Base-by-base conservation (phyloP, 2,888 invertebrate species). In the Ptilodon capucinus region DNA sequence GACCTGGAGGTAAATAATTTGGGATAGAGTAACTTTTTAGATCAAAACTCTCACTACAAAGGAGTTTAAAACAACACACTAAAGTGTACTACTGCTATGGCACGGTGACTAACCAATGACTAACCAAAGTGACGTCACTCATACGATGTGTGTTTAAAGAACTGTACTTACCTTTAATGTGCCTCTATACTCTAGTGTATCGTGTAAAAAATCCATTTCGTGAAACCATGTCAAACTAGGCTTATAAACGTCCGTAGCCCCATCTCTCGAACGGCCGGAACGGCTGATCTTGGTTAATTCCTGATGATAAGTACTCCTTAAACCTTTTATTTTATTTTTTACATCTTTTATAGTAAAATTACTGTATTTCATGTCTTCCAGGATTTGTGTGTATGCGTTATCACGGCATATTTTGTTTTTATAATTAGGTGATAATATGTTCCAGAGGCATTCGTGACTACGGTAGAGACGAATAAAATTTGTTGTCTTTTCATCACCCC, bases 391-490 rank as follows among this genome's bases (percentile, higher is more conserved):
- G 55, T 49, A 49, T 44, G 55, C 48, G 46, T 46, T 48, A 48
- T 7, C 43, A 48, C 53, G 53, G 35, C 44, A 48, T 55, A 46
- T 42, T 51, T 46, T 55, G 40, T 55, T 51, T 54, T 51, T 54
- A 32, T 55, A 55, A 56, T 48, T 45, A 35, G 49, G 23, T 45
- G 44, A 47, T 46, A 40, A 38, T 42, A 48, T 46, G 38, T 52
- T 56, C 52, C 50, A 52, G 41, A 53, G 48, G 48, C 46, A 51
- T 51, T 52, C 52, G 45, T 53, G 46, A 48, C 51, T 46, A 44
- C 46, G 50, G 47, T 56, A 56, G 44, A 51, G 21, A 40, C 47
- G 45, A 47, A 57, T 53, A 44, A 53, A 48, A 34, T 53, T 45
- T 53, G 49, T 52, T 40, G 56, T 57, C 35, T 17, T 57, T 17